Percentiles rank a stretch among this genome's conserved stretches.
These are phyloP conservation scores for Drosophila emarginata DNA, from an alignment of 2,888 invertebrate genomes.

Conservation along the genomic window DNA sequence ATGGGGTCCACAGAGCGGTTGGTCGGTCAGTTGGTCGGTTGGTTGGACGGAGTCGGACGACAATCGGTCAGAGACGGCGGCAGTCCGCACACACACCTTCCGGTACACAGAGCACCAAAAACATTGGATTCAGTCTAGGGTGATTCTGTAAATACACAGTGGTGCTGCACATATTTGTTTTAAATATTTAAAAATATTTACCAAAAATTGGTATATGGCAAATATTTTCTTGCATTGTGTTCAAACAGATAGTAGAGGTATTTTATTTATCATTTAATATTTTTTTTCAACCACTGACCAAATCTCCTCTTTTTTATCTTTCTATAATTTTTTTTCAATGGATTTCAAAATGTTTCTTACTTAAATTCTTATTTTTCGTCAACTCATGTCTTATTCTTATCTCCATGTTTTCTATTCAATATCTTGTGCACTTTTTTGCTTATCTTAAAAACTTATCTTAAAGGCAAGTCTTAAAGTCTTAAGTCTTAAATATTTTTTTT, in stretches of 20 bases:
- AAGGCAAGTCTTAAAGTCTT: too few species aligned
- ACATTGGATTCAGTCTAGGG: slow-evolving; percentile 18
- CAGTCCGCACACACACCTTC: slow-evolving; percentile 73
- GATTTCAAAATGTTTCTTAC: too few species aligned
- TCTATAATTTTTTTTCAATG: too few species aligned
- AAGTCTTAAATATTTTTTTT: too few species aligned
- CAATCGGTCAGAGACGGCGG: slow-evolving; percentile 23
- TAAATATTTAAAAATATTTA: not conserved
- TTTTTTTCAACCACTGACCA: too few species aligned
- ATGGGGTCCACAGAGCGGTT: slow-evolving; percentile 42
- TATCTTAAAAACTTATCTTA: too few species aligned
- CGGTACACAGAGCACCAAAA: slow-evolving; percentile 65
- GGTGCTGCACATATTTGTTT: not conserved
- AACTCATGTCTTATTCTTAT: too few species aligned
- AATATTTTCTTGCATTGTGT: not conserved
- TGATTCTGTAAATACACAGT: not conserved
- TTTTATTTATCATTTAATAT: not conserved
- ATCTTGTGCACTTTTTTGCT: too few species aligned
- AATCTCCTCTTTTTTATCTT: too few species aligned
- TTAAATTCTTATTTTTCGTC: too few species aligned
- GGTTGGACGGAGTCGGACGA: slow-evolving; percentile 33
- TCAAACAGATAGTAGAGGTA: not conserved
- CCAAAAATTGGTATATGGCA: not conserved
- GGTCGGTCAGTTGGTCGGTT: slow-evolving; percentile 41
- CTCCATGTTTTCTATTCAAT: too few species aligned